A percentile compares a stretch with the other conserved stretches of the same genome.
Conservation (phyloP, 2,113 vertebrate species). For the Naja naja region DNA sequence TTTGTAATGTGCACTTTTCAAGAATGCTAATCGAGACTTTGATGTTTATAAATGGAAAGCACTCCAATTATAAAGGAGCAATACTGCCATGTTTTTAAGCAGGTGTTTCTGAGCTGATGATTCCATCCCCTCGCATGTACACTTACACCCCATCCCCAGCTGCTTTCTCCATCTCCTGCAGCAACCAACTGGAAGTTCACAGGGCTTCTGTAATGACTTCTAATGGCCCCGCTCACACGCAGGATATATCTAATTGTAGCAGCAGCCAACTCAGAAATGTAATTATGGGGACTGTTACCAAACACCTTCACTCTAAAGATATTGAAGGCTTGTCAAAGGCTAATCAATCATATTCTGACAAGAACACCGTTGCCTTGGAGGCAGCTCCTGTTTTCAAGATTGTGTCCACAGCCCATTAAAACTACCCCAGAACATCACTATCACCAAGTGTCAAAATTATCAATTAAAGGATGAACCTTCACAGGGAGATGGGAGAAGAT, state of each 20-base stretch:
- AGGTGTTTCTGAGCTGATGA: background rate
- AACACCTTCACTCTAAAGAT: background rate
- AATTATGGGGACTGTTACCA: background rate
- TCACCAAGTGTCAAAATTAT: background rate
- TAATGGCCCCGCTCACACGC: background rate
- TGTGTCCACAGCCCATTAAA: background rate
- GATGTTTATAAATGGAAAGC: background rate
- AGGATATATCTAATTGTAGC: background rate
- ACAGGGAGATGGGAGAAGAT: background rate
- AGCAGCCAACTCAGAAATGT: background rate
- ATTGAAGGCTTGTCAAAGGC: background rate
- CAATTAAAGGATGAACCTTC: background rate
- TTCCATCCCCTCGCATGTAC: background rate
- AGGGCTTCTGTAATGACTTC: background rate
- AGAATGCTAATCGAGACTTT: background rate
- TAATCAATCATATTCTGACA: background rate
- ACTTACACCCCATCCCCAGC: no score
- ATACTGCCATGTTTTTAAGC: background rate
- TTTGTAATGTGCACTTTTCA: background rate
- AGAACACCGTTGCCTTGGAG: background rate
- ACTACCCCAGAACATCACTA: background rate
- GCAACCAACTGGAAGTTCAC: background rate
- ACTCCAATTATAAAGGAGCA: background rate
- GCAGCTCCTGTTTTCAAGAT: background rate
- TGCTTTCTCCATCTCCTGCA: background rate